Percentiles rank a stretch among this genome's conserved stretches.
Conservation (phyloP, 1,140 invertebrate genomes). For the Araneus ventricosus region DNA sequence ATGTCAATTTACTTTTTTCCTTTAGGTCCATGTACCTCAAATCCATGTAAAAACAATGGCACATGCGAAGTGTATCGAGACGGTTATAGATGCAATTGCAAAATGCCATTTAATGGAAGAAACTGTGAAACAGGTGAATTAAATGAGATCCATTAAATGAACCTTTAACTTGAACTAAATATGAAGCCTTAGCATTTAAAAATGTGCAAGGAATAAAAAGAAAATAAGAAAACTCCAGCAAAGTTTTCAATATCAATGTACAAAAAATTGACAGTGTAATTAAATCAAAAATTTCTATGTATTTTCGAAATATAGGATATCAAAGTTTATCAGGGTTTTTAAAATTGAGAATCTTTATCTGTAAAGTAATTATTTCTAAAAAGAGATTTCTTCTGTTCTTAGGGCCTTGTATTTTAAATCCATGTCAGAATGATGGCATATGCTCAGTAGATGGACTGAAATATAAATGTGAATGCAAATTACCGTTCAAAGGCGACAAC, state of each 20-base stretch:
- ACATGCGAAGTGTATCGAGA: background rate
- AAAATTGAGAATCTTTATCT: no score
- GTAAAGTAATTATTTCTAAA: background rate
- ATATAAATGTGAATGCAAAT: conserved; percentile 23
- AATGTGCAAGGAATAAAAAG: background rate
- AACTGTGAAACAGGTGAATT: conserved; percentile 13
- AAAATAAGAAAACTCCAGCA: background rate
- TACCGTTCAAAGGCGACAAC: background rate
- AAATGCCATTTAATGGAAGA: background rate
- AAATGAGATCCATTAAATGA: background rate
- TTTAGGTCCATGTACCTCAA: background rate
- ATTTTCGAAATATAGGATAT: background rate
- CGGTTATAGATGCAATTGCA: background rate
- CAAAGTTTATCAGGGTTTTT: no score
- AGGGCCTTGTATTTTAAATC: background rate
- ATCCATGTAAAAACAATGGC: background rate
- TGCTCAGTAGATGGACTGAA: background rate
- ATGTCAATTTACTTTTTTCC: background rate
- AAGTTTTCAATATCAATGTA: no score
- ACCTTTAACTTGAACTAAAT: background rate
- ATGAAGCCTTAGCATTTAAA: background rate
- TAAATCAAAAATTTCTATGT: background rate
- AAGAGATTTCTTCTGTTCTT: background rate
- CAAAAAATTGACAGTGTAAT: background rate
- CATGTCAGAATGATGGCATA: background rate